Percentiles rank a stretch among this genome's conserved stretches.
phyloP scores from a whole-genome alignment of 2,888 invertebrate species.

The Acanthoscelides obtectus region DNA sequence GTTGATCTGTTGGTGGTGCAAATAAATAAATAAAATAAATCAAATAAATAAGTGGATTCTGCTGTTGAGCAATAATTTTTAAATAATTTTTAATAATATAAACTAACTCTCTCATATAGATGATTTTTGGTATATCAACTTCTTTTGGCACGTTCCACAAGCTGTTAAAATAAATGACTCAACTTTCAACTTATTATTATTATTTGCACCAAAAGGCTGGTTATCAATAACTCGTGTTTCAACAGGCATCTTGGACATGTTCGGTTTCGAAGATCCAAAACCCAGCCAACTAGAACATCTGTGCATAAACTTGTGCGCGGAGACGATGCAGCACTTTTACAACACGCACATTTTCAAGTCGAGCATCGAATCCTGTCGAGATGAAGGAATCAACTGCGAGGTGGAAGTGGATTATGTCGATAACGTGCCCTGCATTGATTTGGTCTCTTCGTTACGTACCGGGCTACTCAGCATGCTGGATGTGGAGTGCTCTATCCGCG shows the following conservation, averaged over 20 bases:
- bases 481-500: slow-evolving; percentile 82
- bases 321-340: slow-evolving; percentile 97
- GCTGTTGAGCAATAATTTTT: too few species aligned
- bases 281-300: slow-evolving; percentile 88
- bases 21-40: too few species aligned
- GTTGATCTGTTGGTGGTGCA: too few species aligned
- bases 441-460: slow-evolving; percentile 87
- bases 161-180: too few species aligned
- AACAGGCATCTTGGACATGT: slow-evolving; percentile 83
- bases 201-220: too few species aligned
- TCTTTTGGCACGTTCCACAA: too few species aligned
- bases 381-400: slow-evolving; percentile 86
- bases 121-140: too few species aligned
- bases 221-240: too few species aligned
- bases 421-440: slow-evolving; percentile 92
- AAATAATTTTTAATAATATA: too few species aligned
- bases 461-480: slow-evolving; percentile 89
- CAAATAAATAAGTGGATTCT: too few species aligned
- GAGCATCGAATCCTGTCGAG: slow-evolving; percentile 87
- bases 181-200: too few species aligned
- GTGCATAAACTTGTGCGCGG: slow-evolving; percentile 92
- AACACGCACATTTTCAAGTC: slow-evolving; percentile 96
- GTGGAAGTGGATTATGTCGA: slow-evolving; percentile 92
- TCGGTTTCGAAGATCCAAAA: slow-evolving; percentile 91
- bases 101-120: too few species aligned